These are phyloP conservation scores for Buceros bicornis DNA, from an alignment of 2,797 vertebrate species.

Conservation along the genomic window DNA sequence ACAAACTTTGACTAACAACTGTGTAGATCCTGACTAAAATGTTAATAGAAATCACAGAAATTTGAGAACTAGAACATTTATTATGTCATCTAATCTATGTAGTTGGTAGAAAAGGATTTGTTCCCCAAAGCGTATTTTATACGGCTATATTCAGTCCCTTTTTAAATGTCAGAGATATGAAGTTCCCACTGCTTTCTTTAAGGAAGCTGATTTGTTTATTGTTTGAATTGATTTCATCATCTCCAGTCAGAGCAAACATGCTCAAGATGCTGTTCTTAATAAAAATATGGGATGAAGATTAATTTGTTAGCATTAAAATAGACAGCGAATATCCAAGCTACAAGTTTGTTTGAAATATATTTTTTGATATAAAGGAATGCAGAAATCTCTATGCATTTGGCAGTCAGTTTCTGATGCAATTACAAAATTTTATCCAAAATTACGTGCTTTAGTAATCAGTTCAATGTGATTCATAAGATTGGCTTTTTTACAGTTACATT, in stretches of 20 bases:
- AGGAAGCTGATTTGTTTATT: constrained; percentile 30
- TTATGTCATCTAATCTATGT: background rate
- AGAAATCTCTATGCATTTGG: background rate
- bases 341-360: background rate
- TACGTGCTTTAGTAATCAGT: background rate
- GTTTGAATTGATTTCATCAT: constrained; percentile 33
- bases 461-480: background rate
- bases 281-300: constrained; percentile 9
- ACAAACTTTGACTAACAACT: background rate
- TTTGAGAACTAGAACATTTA: background rate
- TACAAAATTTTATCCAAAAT: background rate
- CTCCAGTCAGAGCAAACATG: background rate
- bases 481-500: background rate
- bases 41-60: constrained; percentile 5
- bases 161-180: background rate
- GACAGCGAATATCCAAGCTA: background rate
- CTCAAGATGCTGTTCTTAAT: constrained; percentile 9
- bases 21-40: background rate
- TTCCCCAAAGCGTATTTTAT: background rate
- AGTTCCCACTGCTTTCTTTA: background rate
- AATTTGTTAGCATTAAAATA: background rate
- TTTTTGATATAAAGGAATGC: constrained; percentile 2
- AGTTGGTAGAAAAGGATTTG: background rate
- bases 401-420: background rate
- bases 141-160: background rate